Evolutionary conservation across 1,140 invertebrate species (phyloP).

Genomic region (Drosophila serrata): DNA sequence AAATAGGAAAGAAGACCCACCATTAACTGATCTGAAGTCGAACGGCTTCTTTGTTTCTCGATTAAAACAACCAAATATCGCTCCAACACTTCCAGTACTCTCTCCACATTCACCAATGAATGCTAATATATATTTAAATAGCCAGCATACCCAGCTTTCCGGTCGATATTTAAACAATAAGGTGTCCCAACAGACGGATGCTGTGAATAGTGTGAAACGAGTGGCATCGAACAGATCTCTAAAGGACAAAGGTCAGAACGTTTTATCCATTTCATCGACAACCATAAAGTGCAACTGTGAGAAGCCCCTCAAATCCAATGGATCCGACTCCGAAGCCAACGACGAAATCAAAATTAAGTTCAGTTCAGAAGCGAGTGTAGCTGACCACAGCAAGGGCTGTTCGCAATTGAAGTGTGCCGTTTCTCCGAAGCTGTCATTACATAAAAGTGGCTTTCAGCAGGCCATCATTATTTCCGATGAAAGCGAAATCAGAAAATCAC

Average conservation of each 20-base stretch:
- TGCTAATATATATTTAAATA: conserved; percentile 51
- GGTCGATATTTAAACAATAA: conserved; percentile 76
- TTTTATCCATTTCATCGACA: conserved; percentile 34
- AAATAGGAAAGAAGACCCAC: conserved; percentile 40
- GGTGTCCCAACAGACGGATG: conserved; percentile 32
- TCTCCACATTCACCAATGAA: conserved; percentile 74
- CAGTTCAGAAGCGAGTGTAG: conserved; percentile 19
- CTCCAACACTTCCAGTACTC: conserved; percentile 71
- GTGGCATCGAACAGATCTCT: conserved; percentile 41
- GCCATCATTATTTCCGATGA: conserved; percentile 52
- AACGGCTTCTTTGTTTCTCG: conserved; percentile 49
- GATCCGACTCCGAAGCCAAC: conserved; percentile 36
- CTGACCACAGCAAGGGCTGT: conserved; percentile 16
- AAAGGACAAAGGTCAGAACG: conserved; percentile 38
- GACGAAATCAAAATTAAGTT: conserved; percentile 37
- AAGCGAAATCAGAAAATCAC: conserved; percentile 27
- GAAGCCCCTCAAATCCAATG: conserved; percentile 35
- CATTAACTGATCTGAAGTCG: conserved; percentile 38
- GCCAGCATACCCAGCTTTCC: conserved; percentile 69
- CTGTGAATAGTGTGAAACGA: conserved; percentile 40
- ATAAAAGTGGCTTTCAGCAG: conserved; percentile 43
- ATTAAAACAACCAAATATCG: conserved; percentile 56
- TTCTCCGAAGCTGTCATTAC: conserved; percentile 32
- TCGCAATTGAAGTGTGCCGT: conserved; percentile 31
- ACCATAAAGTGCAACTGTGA: conserved; percentile 48